These are phyloP conservation scores for Parasteatoda lunata DNA, from an alignment of 2,888 invertebrate species.

Conservation along the genomic window DNA sequence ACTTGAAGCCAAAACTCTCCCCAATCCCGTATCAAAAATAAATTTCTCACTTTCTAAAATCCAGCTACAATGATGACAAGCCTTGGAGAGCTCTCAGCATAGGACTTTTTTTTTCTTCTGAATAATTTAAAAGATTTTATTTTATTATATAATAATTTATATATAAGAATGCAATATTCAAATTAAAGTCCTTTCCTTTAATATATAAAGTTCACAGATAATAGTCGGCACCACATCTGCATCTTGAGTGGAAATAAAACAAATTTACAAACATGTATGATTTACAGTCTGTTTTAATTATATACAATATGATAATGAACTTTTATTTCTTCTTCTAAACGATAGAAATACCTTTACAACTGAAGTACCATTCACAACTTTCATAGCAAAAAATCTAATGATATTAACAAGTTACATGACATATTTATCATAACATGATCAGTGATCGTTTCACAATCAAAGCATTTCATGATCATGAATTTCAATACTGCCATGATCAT, in stretches of 20 bases:
- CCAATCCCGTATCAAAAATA: conserved; percentile 63
- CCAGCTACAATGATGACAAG: conserved; percentile 36
- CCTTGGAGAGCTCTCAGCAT: conserved; percentile 12
- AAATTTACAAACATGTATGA: conserved; percentile 58
- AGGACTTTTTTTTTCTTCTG: neutral
- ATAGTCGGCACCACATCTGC: neutral
- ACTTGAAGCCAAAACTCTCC: conserved; percentile 59
- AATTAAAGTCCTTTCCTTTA: conserved; percentile 27
- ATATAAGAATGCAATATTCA: conserved; percentile 29
- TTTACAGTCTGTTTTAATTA: conserved; percentile 47
- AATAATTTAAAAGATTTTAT: neutral
- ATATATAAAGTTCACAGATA: neutral
- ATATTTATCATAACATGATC: neutral
- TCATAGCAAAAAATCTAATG: neutral
- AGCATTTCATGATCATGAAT: conserved; percentile 2
- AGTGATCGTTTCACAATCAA: conserved; percentile 7
- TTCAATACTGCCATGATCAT: conserved; percentile 34
- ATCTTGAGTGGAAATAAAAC: conserved; percentile 31
- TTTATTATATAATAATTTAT: conserved; percentile 10
- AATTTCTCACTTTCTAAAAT: conserved; percentile 45
- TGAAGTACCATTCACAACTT: conserved; percentile 23
- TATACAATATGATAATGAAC: conserved; percentile 30
- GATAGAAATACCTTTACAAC: conserved; percentile 14
- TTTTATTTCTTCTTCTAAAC: neutral
- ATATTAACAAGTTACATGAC: neutral